phyloP scores from a whole-genome alignment of 2,113 vertebrate species.

The Chauna torquata region DNA sequence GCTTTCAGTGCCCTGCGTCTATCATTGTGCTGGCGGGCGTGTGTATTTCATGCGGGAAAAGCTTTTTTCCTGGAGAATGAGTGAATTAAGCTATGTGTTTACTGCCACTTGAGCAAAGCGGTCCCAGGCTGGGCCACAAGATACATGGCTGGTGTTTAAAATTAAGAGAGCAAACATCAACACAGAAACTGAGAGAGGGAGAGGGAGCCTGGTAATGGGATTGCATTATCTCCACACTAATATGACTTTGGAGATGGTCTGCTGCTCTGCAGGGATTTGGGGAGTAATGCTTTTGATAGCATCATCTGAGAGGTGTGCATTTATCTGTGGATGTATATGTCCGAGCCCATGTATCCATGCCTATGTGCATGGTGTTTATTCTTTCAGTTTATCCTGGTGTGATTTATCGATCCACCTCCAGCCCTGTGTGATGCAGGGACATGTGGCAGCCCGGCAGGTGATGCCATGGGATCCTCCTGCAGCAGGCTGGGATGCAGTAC shows the following conservation, averaged over 20 bases:
- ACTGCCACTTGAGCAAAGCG: constrained; percentile 36
- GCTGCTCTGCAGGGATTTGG: constrained; percentile 13
- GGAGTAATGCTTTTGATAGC: constrained; percentile 24
- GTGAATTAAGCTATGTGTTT: constrained; percentile 38
- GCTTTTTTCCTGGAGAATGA: background rate
- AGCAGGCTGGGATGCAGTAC: background rate
- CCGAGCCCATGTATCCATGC: background rate
- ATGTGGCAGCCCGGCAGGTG: background rate
- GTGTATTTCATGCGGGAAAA: background rate
- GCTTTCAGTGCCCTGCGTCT: fast-evolving
- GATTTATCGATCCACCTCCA: background rate
- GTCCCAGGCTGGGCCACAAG: constrained; percentile 41
- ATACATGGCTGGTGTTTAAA: constrained; percentile 34
- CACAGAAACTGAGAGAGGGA: background rate
- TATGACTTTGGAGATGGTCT: constrained; percentile 45
- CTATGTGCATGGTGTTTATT: background rate
- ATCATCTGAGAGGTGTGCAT: background rate
- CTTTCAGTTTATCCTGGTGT: background rate
- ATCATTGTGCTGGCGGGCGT: background rate
- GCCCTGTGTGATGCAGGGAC: background rate
- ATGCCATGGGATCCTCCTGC: background rate
- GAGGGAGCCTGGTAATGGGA: constrained; percentile 3
- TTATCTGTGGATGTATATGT: background rate
- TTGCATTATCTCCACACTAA: background rate
- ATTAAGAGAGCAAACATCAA: constrained; percentile 37